A percentile compares a stretch with the other conserved stretches of the same genome.
These are phyloP conservation scores for Capromys pilorides DNA, from an alignment of 2,797 vertebrate genomes.

Conservation along the genomic window DNA sequence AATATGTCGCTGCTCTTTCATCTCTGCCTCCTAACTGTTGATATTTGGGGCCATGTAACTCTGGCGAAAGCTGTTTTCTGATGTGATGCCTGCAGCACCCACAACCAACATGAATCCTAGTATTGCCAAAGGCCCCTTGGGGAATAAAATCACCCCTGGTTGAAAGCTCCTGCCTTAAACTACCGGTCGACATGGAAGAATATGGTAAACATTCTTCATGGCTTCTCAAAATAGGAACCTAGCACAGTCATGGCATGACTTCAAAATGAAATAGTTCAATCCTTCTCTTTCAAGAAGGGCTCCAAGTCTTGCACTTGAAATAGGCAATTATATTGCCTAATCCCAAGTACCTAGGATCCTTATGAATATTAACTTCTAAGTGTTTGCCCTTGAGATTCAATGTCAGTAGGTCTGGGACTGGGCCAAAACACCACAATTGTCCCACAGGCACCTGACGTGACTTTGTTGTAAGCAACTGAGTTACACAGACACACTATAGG, in stretches of 20 bases:
- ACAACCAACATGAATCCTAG: background rate
- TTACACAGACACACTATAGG: too few species aligned
- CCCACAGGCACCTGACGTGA: background rate
- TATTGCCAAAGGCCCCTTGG: background rate
- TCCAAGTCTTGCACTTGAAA: constrained; percentile 19
- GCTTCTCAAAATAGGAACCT: background rate
- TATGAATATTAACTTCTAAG: background rate
- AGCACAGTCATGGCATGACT: background rate
- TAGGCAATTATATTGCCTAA: background rate
- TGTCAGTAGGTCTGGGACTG: background rate
- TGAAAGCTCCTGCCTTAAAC: background rate
- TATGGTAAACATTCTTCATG: background rate
- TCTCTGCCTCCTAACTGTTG: background rate
- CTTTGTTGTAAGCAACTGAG: background rate
- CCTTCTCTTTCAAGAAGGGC: background rate
- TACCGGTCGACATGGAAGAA: background rate
- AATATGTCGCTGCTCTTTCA: background rate
- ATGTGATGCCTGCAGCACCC: background rate
- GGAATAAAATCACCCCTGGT: background rate
- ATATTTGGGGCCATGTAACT: background rate
- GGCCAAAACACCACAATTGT: background rate
- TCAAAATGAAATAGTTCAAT: background rate
- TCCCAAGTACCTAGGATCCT: background rate
- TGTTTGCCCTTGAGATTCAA: background rate
- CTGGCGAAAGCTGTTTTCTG: background rate